Base-by-base conservation (phyloP, 2,888 invertebrate genomes). In the Steinernema hermaphroditum region DNA sequence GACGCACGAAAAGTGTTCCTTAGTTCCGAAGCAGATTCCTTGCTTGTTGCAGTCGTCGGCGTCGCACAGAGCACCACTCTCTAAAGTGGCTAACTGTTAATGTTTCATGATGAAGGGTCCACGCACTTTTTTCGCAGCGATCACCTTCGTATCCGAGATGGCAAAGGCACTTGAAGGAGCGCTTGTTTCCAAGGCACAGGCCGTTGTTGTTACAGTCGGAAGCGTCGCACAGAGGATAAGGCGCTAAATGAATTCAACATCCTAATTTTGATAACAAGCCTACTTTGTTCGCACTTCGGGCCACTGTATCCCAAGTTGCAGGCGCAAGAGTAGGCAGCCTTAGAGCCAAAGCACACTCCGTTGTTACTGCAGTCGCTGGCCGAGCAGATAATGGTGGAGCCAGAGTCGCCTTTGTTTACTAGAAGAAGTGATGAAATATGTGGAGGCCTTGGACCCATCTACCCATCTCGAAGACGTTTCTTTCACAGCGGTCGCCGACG, bases 1-100 rank as follows among this genome's bases (percentile, higher is more conserved):
- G n/a, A 81, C 50, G 68, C 81, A 81, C 2, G 76, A 73, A 54
- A 75, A 75, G 29, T 71, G n/a, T 12, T 72, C 76, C 70, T 81
- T 81, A 0, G 81, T 78, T 46, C 81, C 81, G 34, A 80, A 74
- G 69, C 81, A 81, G 50, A 82, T 74, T 69, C 83, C 83, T 69
- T 76, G 75, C 16, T 76, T 77, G 54, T 80, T 81, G 69, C 83
- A 83, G 46, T 83, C 83, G 12, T 77, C 73, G 16, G 74, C 43
- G 41, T 82, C 82, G 62, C 83, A 83, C 16, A 79, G 76, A 8
- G 78, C 80, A 24, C 80, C 83, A 32, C 74, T 77, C 16, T 77
- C 81, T 82, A 74, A 46, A 37, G 4, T 12, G 12, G 4, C 12
- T 37, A 37, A 4, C 37, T 37, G 76, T 70, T 27, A 27, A 12